A percentile compares a stretch with the other conserved stretches of the same genome.
These are phyloP conservation scores for Armadillidium nasatum DNA, from an alignment of 1,140 invertebrate species.

Conservation along the genomic window DNA sequence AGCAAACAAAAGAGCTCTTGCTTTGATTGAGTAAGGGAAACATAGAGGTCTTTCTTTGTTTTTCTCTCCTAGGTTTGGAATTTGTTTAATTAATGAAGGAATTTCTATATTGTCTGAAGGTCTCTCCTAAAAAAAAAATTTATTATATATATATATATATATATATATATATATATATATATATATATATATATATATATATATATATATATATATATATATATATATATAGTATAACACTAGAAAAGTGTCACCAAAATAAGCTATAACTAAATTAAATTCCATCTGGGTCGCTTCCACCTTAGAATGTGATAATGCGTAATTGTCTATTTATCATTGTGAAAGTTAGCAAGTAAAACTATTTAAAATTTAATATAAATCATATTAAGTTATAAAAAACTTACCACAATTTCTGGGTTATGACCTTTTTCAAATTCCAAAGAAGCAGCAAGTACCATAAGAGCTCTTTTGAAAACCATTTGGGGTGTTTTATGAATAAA, in stretches of 20 bases:
- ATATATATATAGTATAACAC: too few relatives aligned
- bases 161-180: too few relatives aligned
- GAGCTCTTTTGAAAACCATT: slow-evolving; percentile 88
- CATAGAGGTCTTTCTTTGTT: slow-evolving; percentile 92
- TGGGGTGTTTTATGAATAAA: slow-evolving; percentile 92
- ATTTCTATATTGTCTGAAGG: slow-evolving; percentile 93
- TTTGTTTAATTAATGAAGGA: slow-evolving; percentile 82
- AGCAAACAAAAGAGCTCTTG: slow-evolving; percentile 86
- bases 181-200: too few relatives aligned
- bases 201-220: too few relatives aligned
- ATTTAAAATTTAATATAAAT: too few relatives aligned
- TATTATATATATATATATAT: too few relatives aligned
- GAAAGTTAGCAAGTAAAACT: too few relatives aligned
- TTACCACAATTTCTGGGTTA: slow-evolving; percentile 75
- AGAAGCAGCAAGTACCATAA: slow-evolving; percentile 94
- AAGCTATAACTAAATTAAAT: too few relatives aligned
- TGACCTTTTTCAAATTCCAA: slow-evolving; percentile 92
- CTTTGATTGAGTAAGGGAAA: slow-evolving; percentile 93
- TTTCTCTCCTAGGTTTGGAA: slow-evolving; percentile 87
- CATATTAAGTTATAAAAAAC: not conserved
- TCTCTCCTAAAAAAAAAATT: slow-evolving; percentile 61
- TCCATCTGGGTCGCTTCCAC: too few relatives aligned
- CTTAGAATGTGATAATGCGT: too few relatives aligned
- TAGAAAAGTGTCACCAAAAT: too few relatives aligned
- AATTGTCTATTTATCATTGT: too few relatives aligned